Conservation (phyloP, 2,888 invertebrate species). For the Odontothrips loti region DNA sequence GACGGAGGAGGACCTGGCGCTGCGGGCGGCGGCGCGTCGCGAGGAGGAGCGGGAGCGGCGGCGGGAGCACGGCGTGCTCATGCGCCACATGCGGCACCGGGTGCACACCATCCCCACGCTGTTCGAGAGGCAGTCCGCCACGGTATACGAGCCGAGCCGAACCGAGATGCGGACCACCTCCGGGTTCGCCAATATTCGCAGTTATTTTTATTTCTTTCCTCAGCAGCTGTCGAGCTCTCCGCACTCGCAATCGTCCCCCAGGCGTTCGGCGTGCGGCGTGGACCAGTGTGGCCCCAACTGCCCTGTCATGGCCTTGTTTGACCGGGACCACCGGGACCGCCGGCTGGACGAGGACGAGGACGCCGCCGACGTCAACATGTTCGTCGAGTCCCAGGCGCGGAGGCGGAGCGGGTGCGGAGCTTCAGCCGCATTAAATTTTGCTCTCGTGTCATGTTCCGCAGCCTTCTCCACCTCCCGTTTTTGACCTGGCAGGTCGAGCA, state of each 20-base stretch:
- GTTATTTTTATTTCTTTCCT: not conserved
- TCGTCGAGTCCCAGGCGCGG: not conserved
- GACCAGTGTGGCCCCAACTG: not conserved
- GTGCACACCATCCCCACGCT: slow-evolving; percentile 66
- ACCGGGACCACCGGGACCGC: too few species aligned
- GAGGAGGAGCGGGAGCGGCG: slow-evolving; percentile 64
- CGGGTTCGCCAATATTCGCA: too few species aligned
- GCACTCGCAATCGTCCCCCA: not conserved
- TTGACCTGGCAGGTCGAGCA: not conserved
- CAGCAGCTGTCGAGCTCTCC: not conserved
- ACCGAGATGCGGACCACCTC: not conserved
- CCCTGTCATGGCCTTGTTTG: not conserved
- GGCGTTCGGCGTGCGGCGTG: not conserved
- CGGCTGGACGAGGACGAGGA: not conserved
- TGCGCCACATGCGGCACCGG: slow-evolving; percentile 67
- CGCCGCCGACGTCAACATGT: slow-evolving; percentile 1
- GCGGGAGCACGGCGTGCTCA: slow-evolving; percentile 63
- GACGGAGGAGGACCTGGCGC: slow-evolving; percentile 60
- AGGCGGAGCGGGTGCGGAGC: not conserved
- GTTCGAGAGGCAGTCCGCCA: slow-evolving; percentile 51
- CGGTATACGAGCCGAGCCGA: not conserved
- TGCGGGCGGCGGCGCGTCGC: slow-evolving; percentile 60
- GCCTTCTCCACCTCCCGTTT: too few species aligned
- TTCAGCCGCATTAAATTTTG: not conserved
- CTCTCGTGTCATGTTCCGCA: too few species aligned